Conservation (phyloP, 2,797 vertebrate species). For the Sebastes aleutianus region DNA sequence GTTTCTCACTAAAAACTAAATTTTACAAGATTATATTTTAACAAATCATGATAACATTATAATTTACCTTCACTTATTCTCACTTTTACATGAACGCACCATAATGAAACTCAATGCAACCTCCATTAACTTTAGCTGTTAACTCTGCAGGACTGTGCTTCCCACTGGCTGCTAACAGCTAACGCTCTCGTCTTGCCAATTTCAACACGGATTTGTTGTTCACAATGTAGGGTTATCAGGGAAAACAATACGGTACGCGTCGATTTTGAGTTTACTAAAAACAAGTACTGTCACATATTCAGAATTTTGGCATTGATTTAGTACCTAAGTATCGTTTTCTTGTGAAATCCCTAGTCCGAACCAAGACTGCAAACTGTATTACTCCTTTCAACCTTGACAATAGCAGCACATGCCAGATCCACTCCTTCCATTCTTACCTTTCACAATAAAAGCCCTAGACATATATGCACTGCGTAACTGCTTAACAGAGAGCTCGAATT, state of each 20-base stretch:
- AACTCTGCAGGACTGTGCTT: neutral
- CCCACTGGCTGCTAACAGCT: neutral
- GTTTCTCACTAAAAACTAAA: no score
- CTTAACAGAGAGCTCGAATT: neutral
- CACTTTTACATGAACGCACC: neutral
- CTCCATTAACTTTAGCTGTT: neutral
- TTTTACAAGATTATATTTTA: no score
- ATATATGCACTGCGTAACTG: neutral
- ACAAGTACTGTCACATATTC: no score
- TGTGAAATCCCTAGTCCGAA: neutral
- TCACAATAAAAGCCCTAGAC: neutral
- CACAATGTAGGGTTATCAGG: fast-evolving
- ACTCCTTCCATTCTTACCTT: neutral
- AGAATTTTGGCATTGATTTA: no score
- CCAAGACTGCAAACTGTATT: neutral
- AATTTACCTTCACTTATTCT: neutral
- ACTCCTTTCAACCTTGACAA: neutral
- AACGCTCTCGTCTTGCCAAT: no score
- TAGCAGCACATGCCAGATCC: neutral
- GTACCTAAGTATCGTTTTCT: no score
- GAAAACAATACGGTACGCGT: no score
- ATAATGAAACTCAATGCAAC: neutral
- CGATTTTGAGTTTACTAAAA: no score
- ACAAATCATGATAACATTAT: no score
- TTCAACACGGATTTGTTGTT: no score